Evolutionary conservation across 1,140 invertebrate species (phyloP).

Genomic region (Papilio xuthus): DNA sequence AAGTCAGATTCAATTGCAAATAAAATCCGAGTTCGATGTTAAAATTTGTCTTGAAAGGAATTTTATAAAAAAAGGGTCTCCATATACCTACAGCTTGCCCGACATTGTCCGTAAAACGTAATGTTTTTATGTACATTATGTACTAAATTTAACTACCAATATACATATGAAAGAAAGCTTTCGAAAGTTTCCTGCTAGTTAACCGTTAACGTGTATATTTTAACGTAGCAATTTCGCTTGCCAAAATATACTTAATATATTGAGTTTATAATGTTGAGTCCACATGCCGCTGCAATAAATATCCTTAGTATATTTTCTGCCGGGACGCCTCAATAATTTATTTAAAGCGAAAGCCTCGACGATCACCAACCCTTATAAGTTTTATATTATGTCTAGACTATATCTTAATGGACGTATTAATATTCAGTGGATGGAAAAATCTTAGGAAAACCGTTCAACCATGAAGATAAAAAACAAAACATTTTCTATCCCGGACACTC

Average conservation of each 20-base stretch:
- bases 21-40: not conserved
- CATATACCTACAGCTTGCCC: not conserved
- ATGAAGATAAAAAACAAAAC: conserved; percentile 11
- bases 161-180: not conserved
- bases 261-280: not conserved
- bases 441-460: not conserved
- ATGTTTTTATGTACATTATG: not conserved
- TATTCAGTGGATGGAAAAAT: conserved; percentile 23
- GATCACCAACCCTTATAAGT: conserved; percentile 20
- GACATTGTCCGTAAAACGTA: too few relatives aligned
- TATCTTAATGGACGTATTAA: conserved; percentile 21
- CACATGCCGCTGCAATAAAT: not conserved
- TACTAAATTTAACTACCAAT: not conserved
- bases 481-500: not conserved
- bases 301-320: not conserved
- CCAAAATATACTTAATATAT: conserved; percentile 5
- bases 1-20: conserved; percentile 8
- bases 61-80: not conserved
- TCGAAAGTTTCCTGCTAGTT: not conserved
- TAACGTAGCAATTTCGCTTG: not conserved
- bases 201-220: not conserved
- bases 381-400: conserved; percentile 24
- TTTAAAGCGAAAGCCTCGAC: not conserved
- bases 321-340: conserved; percentile 3
- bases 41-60: not conserved